These are phyloP conservation scores for Hippopotamus amphibius DNA, from an alignment of 2,113 vertebrate species.

Conservation along the genomic window DNA sequence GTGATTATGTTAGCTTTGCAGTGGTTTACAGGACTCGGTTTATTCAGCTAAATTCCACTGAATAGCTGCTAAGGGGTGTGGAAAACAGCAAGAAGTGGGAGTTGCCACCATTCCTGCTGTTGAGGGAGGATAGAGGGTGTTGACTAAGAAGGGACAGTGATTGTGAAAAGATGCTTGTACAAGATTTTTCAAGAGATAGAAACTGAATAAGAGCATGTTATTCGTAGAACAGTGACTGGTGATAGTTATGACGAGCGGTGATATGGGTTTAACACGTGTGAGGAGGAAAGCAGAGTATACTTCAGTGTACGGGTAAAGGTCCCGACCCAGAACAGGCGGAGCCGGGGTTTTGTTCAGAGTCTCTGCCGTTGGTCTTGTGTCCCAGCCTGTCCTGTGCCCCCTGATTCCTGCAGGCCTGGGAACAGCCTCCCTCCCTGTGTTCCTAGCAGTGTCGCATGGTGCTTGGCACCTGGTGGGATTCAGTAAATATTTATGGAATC, in stretches of 20 bases:
- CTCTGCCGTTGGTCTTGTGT: background rate
- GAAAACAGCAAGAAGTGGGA: background rate
- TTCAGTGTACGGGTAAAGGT: background rate
- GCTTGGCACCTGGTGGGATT: background rate
- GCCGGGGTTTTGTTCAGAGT: rapidly evolving
- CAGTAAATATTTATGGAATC: background rate
- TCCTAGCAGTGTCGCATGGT: rapidly evolving
- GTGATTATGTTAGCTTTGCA: background rate
- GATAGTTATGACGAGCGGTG: background rate
- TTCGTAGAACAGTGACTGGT: background rate
- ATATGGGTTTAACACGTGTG: rapidly evolving
- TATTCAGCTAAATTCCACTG: too few relatives aligned
- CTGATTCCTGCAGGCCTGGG: rapidly evolving
- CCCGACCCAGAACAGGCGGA: background rate
- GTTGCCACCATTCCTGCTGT: background rate
- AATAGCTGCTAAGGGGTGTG: background rate
- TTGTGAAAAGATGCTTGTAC: background rate
- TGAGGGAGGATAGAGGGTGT: too few relatives aligned
- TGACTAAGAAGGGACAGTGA: background rate
- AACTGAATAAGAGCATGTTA: background rate
- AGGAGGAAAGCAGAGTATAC: background rate
- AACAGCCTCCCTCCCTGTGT: background rate
- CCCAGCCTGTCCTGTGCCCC: background rate
- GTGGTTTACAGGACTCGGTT: too few relatives aligned
- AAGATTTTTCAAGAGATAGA: background rate